Base-by-base conservation (phyloP, 92 coral and sea anemone species). In the Phenganax subtilis region DNA sequence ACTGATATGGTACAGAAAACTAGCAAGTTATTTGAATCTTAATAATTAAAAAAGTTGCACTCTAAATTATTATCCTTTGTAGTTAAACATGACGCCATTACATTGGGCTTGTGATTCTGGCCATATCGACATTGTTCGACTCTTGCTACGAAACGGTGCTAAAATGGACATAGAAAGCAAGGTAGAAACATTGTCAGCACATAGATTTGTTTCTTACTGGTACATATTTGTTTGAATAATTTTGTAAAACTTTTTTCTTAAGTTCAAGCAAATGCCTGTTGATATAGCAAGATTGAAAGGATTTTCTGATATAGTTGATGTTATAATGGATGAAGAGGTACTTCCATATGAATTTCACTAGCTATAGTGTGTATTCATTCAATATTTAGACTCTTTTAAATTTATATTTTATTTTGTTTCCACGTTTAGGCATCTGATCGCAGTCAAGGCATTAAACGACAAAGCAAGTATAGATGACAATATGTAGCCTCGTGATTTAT, bases 101-200 rank as follows among this genome's bases (percentile, higher is more conserved):
- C 98, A 94, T 58, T 94, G 98, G 98, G 98, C 98, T 0, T 94
- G 98, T 87, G 98, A 94, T 66, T 89, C 89, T 80, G 93, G 91
- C 27, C 92, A 94, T 73, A 83, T 89, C 14, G 97, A 94, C 12
- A 92, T 94, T 44, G 90, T 90, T 71, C 90, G 90, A 66, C 87
- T 93, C 17, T 76, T 94, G 66, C 91, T 94, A 14, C 57, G 91
- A 59, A 88, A 97, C 72, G 98, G 98, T 54, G 98, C 98, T 27
- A 87, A 86, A 66, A 86, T 82, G 65, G 96, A 91, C 54, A 75
- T 89, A 12, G 82, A 88, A 56, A 94, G 97, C 89, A 94, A 94
- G 96, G 98, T 94, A 60, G 37, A 20, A 29, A 71, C 7, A 9
- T 14, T 12, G 25, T 15, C 10, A 54, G 20, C 37, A 58, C 9